Evolutionary conservation across 2,113 vertebrate genomes (phyloP).

Genomic region (Ascaphus truei): DNA sequence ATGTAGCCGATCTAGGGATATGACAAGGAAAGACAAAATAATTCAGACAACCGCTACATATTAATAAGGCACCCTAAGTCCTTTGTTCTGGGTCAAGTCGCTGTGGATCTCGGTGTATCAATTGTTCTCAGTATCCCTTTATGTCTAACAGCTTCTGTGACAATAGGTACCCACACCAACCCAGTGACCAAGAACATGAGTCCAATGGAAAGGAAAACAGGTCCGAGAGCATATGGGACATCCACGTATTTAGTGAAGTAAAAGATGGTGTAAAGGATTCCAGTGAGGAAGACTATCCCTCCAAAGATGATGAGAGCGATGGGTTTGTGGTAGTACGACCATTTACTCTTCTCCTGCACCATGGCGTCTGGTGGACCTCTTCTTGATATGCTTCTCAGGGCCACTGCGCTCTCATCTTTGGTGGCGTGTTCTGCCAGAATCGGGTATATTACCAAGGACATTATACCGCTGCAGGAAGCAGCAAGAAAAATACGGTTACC

Average conservation of each 20-base stretch:
- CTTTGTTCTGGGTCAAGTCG: accelerated
- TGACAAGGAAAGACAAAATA: no score
- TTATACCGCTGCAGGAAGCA: background rate
- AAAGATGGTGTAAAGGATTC: conserved; percentile 43
- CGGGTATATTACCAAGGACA: background rate
- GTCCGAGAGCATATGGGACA: conserved; percentile 39
- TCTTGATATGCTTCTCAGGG: background rate
- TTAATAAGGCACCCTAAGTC: no score
- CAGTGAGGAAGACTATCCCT: conserved; percentile 38
- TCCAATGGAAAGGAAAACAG: conserved; percentile 48
- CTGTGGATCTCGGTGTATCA: background rate
- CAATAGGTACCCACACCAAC: conserved; percentile 49
- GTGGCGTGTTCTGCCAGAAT: background rate
- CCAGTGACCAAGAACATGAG: conserved; percentile 55
- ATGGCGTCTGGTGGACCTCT: background rate
- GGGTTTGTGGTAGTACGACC: conserved; percentile 56
- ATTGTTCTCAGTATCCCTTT: conserved; percentile 28
- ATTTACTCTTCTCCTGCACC: conserved; percentile 7
- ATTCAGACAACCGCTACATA: no score
- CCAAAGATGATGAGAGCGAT: conserved; percentile 47
- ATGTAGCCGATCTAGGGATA: no score
- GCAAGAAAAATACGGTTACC: no score
- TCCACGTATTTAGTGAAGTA: conserved; percentile 15
- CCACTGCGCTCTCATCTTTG: background rate
- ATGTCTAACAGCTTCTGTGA: conserved; percentile 48